These are phyloP conservation scores for Elephas maximus DNA, from an alignment of 2,113 vertebrate genomes.

Conservation along the genomic window DNA sequence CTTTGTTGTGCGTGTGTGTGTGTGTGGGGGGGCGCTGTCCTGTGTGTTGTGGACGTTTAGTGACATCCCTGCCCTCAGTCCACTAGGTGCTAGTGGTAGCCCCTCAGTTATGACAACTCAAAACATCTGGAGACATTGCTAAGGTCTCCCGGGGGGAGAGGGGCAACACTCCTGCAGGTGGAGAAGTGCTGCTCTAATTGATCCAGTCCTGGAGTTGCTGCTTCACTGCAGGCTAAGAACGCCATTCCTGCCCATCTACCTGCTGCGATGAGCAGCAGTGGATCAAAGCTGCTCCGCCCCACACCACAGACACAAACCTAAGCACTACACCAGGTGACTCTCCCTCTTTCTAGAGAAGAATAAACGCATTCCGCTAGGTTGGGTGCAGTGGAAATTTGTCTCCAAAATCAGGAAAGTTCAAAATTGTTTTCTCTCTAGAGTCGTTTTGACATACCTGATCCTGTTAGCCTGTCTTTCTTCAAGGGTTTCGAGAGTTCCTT, in stretches of 20 bases:
- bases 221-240: background rate
- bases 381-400: background rate
- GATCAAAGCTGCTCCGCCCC: background rate
- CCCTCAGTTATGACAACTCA: background rate
- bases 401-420: background rate
- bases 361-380: background rate
- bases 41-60: background rate
- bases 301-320: background rate
- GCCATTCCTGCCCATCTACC: background rate
- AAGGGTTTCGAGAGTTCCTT: background rate
- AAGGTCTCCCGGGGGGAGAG: background rate
- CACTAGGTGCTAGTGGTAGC: background rate
- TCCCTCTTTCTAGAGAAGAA: background rate
- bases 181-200: background rate
- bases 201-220: background rate
- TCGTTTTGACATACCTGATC: background rate
- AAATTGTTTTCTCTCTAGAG: background rate
- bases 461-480: background rate
- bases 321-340: accelerated
- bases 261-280: background rate
- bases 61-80: background rate
- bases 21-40: no score
- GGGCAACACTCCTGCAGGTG: background rate
- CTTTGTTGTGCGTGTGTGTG: background rate
- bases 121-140: background rate